Conservation (phyloP, 2,113 vertebrate genomes). For the Plecotus auritus region DNA sequence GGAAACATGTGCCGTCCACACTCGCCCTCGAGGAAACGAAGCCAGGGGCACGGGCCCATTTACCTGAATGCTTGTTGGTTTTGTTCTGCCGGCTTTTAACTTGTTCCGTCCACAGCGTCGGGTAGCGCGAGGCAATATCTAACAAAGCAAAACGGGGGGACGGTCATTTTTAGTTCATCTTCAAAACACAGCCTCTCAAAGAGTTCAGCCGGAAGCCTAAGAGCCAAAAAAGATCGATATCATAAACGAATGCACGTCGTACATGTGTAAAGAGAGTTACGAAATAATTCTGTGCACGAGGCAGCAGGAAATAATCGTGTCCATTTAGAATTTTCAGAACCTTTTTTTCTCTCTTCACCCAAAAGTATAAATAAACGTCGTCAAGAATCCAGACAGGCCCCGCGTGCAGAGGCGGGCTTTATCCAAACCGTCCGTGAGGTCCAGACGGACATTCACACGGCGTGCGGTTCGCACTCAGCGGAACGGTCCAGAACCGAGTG, state of each 20-base stretch:
- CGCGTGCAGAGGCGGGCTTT: rapidly evolving
- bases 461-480: rapidly evolving
- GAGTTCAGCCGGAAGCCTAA: not conserved
- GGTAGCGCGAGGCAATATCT: slow-evolving; percentile 95
- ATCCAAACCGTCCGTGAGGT: rapidly evolving
- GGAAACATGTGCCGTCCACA: too few relatives aligned
- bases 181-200: not conserved
- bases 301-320: not conserved
- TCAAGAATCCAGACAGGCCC: too few relatives aligned
- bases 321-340: not conserved
- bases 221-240: rapidly evolving
- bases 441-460: rapidly evolving
- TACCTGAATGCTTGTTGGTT: slow-evolving; percentile 92
- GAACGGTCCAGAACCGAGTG: rapidly evolving
- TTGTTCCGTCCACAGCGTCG: slow-evolving; percentile 95
- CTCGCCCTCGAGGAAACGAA: rapidly evolving
- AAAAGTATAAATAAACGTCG: not conserved
- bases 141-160: not conserved
- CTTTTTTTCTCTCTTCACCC: not conserved
- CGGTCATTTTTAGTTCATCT: not conserved
- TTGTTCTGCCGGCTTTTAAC: slow-evolving; percentile 96
- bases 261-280: not conserved
- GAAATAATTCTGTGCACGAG: not conserved
- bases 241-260: rapidly evolving
- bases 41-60: not conserved